Evolutionary conservation across 1,140 invertebrate species (phyloP).

Genomic region (Gonatopus flavifemur): DNA sequence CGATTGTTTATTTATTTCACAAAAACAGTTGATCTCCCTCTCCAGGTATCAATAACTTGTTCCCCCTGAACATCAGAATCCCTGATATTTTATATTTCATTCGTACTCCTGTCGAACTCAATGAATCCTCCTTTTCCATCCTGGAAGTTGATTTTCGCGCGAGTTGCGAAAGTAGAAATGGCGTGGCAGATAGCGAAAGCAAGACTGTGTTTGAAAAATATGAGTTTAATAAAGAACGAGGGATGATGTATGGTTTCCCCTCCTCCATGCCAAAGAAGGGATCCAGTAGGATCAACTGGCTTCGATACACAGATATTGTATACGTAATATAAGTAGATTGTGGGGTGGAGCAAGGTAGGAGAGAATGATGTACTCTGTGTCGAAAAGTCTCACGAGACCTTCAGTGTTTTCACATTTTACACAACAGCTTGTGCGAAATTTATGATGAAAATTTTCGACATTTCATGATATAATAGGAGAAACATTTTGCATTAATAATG

Average conservation of each 20-base stretch:
- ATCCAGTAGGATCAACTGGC: slow-evolving; percentile 42
- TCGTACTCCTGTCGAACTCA: too few relatives aligned
- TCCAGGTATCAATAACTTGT: too few relatives aligned
- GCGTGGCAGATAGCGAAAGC: slow-evolving; percentile 24
- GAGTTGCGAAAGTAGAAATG: slow-evolving; percentile 25
- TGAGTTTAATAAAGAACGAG: slow-evolving; percentile 57
- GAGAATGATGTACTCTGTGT: slow-evolving; percentile 29
- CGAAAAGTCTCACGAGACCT: slow-evolving; percentile 17
- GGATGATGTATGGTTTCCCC: slow-evolving; percentile 54
- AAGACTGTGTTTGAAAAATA: slow-evolving; percentile 50
- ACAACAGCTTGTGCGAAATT: too few relatives aligned
- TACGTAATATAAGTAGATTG: slow-evolving; percentile 36
- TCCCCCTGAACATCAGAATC: too few relatives aligned
- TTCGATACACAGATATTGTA: slow-evolving; percentile 52
- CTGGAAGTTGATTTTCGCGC: slow-evolving; percentile 33
- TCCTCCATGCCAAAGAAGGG: slow-evolving; percentile 33
- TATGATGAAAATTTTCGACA: too few relatives aligned
- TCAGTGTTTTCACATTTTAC: slow-evolving; percentile 4
- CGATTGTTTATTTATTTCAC: too few relatives aligned
- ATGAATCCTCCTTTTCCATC: slow-evolving; percentile 30
- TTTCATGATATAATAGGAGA: too few relatives aligned
- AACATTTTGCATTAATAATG: too few relatives aligned
- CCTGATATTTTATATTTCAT: too few relatives aligned
- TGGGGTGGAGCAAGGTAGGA: slow-evolving; percentile 22
- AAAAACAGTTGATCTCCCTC: too few relatives aligned